Conservation (phyloP, 2,113 vertebrate genomes). For the Lanius ludovicianus region DNA sequence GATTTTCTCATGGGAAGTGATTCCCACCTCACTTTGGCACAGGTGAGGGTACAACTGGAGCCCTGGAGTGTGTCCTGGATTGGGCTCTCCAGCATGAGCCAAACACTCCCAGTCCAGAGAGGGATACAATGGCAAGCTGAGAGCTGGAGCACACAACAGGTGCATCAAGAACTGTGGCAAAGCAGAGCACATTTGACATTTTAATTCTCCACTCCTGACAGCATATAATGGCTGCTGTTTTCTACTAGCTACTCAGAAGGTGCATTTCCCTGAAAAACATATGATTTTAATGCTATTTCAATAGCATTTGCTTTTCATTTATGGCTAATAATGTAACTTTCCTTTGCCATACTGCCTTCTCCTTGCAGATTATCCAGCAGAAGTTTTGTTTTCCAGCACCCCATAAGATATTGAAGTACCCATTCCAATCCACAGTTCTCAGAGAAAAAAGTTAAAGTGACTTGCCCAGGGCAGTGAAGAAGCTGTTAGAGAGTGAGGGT, state of each 20-base stretch:
- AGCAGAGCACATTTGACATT: not conserved
- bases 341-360: not conserved
- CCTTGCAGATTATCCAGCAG: not conserved
- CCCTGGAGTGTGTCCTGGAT: not conserved
- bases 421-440: not conserved
- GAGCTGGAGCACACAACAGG: accelerated
- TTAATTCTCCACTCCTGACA: not conserved
- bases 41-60: not conserved
- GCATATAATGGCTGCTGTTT: not conserved
- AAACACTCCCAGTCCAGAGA: not conserved
- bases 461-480: not conserved
- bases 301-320: not conserved
- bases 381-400: not conserved
- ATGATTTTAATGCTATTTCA: not conserved
- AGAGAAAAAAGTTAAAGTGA: not conserved
- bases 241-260: not conserved
- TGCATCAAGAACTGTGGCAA: not conserved
- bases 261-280: not conserved
- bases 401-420: not conserved
- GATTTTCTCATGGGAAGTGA: not conserved
- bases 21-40: not conserved
- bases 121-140: not conserved
- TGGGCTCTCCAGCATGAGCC: not conserved
- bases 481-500: not conserved
- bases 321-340: not conserved